Evolutionary conservation across 2,113 vertebrate genomes (phyloP), one percentile per base, ranked within the genome.

Genomic region (Daphoenositta chrysoptera): DNA sequence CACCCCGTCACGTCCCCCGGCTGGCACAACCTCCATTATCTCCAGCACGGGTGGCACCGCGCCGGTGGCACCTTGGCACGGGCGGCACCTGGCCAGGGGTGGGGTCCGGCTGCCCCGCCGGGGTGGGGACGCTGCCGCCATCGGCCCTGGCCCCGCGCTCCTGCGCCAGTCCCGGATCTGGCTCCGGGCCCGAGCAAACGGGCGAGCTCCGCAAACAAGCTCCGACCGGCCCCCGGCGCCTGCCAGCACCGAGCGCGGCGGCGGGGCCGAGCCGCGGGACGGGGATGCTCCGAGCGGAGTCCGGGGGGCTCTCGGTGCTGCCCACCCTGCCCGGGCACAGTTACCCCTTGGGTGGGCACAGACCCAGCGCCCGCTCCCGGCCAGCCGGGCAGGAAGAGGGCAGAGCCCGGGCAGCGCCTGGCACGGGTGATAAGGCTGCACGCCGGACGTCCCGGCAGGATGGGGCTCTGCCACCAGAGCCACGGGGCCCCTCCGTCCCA

Each of bases 1-100:
- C 24, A 1, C 15, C 20, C 53, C 1, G 1, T 10, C 7, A 0
- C 0, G 0, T 10, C 0, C 15, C 69, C 10, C 0, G 0, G 0
- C 7, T 26, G 57, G 57, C 22, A 47, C 53, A 18, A 2, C 10
- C 23, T 39, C 21, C 44, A 1, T 50, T 10, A 63, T 45, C 28
- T 51, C 39, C 68, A 6, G 44, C 14, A 4, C 0, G 4, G 16
- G n/a, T 35, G 63, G 76, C 66, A 45, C 47, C 0, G 12, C 65
- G 61, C 54, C 7, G 2, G n/a, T 1, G 37, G 28, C 37, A 47
- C 89, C 31, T 72, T 31, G 54, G 64, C 35, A 6, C 11, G 12
- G 16, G 56, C 66, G 23, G 45, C 20, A 39, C 87, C 66, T 13
- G 17, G 39, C 53, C 57, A 3, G 51, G 76, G 86, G 86, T 28